These are phyloP conservation scores for Lordiphosa andalusiaca DNA, from an alignment of 2,888 invertebrate genomes.

Conservation along the genomic window DNA sequence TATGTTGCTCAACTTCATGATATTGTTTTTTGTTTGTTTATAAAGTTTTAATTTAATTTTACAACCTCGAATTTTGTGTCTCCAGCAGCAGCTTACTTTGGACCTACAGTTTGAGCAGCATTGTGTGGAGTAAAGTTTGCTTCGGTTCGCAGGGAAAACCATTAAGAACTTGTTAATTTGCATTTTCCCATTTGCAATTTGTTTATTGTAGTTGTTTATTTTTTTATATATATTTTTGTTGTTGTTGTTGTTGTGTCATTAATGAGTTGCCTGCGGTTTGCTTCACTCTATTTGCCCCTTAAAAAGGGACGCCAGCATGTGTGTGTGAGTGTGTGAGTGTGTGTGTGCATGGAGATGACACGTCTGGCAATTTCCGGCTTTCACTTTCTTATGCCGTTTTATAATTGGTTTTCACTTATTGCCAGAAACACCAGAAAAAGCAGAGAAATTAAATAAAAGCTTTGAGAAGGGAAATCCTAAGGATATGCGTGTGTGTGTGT, in stretches of 20 bases:
- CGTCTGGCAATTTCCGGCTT: constrained; percentile 51
- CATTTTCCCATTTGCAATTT: constrained; percentile 43
- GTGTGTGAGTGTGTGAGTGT: constrained; percentile 5
- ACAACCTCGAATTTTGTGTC: background rate
- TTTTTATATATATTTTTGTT: constrained; percentile 10
- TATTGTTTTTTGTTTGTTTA: background rate
- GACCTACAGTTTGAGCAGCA: constrained; percentile 14
- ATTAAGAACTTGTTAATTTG: constrained; percentile 44
- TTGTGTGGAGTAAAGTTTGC: background rate
- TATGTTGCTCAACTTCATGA: no score
- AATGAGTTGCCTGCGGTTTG: constrained; percentile 38
- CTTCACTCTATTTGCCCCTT: background rate
- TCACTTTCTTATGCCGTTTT: constrained; percentile 39
- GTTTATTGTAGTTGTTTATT: constrained; percentile 21
- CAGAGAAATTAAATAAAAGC: constrained; percentile 45
- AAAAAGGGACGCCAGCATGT: background rate
- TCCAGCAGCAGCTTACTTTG: constrained; percentile 2
- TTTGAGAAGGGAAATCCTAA: constrained; percentile 11
- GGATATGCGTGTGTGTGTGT: constrained; percentile 5
- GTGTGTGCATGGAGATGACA: constrained; percentile 9
- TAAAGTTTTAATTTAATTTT: constrained; percentile 21
- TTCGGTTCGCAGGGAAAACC: constrained; percentile 18
- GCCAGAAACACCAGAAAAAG: constrained; percentile 43
- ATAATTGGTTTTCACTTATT: constrained; percentile 57
- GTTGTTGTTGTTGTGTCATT: constrained; percentile 12